Conservation (phyloP, 92 coral and sea anemone genomes). For the Montipora capitata region DNA sequence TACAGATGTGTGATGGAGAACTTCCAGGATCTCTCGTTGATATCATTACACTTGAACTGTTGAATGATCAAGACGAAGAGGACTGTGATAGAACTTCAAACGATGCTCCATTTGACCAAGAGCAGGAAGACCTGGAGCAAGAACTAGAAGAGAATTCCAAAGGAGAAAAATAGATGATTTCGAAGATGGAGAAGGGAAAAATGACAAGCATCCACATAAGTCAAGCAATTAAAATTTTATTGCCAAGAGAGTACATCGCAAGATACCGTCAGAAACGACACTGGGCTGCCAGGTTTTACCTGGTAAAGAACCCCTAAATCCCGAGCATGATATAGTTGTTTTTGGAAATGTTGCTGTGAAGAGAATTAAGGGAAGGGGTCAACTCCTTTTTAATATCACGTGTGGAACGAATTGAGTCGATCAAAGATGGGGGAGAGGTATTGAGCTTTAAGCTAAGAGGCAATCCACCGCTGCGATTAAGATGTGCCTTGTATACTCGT, state of each 20-base stretch:
- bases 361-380: not conserved
- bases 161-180: slow-evolving; percentile 52
- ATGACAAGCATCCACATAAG: slow-evolving; percentile 41
- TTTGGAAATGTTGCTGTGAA: not conserved
- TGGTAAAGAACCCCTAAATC: slow-evolving; percentile 55
- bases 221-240: slow-evolving; percentile 60
- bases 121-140: slow-evolving; percentile 15
- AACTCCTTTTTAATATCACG: no score
- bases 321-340: not conserved
- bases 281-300: slow-evolving; percentile 39
- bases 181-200: slow-evolving; percentile 51
- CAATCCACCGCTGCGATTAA: slow-evolving; percentile 36
- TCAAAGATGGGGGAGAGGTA: slow-evolving; percentile 4
- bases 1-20: not conserved
- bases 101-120: not conserved
- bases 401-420: not conserved
- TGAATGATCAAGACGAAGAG: no score
- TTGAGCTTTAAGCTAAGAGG: slow-evolving; percentile 11
- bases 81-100: not conserved
- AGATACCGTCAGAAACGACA: slow-evolving; percentile 54
- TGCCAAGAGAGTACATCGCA: slow-evolving; percentile 65
- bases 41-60: no score
- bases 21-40: not conserved
- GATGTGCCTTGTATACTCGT: slow-evolving; percentile 45
- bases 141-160: slow-evolving; percentile 15